Percentiles rank a stretch among this genome's conserved stretches.
Conservation (phyloP, 2,888 invertebrate genomes). For the Bimastos eiseni region DNA sequence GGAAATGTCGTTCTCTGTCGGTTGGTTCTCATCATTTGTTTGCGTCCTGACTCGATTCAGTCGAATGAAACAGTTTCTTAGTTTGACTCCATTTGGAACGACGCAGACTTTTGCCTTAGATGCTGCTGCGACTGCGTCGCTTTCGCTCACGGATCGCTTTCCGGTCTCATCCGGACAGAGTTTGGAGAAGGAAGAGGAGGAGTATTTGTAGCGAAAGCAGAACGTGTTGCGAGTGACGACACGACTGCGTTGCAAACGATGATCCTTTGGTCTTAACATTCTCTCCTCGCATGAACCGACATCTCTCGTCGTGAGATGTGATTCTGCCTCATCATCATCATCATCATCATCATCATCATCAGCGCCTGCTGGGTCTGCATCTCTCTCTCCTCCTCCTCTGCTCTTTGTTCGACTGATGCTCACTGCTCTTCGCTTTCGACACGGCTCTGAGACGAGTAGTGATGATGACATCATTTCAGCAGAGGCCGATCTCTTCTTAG, state of each 20-base stretch:
- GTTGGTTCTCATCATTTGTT: not conserved
- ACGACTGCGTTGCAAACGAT: not conserved
- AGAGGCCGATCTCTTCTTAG: not conserved
- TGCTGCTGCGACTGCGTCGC: not conserved
- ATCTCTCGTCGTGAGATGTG: not conserved
- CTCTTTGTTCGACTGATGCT: not conserved
- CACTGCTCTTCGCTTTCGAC: not conserved
- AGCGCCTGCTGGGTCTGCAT: not conserved
- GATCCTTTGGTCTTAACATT: not conserved
- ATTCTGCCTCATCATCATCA: not conserved
- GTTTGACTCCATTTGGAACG: constrained; percentile 5
- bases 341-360: not conserved
- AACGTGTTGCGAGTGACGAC: constrained; percentile 2
- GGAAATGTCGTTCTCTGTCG: not conserved
- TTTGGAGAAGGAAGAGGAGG: not conserved
- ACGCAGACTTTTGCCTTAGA: not conserved
- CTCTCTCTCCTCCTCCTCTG: not conserved
- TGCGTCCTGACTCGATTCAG: not conserved
- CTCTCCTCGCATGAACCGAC: not conserved
- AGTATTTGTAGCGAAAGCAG: constrained; percentile 5
- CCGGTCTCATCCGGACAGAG: not conserved
- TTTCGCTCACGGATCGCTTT: constrained; percentile 2
- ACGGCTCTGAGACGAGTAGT: not conserved
- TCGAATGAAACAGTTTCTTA: not conserved
- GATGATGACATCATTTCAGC: not conserved